These are phyloP conservation scores for Agonopterix heracliana DNA, from an alignment of 2,888 invertebrate genomes.

Conservation along the genomic window DNA sequence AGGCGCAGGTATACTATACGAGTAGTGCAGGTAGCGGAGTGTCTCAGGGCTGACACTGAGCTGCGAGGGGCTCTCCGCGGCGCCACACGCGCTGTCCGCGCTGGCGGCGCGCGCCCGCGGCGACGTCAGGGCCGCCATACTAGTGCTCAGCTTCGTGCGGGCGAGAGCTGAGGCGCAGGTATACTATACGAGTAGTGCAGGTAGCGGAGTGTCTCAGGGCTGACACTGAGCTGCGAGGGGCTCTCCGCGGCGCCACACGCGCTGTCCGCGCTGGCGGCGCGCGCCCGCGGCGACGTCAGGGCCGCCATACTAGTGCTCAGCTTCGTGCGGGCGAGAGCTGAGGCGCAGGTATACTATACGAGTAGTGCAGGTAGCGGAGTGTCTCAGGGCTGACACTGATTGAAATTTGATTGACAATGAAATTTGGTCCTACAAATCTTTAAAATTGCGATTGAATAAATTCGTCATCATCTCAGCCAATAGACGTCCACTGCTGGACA, in stretches of 20 bases:
- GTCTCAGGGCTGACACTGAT: too few relatives aligned
- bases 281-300: conserved; percentile 92
- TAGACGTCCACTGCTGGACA: too few relatives aligned
- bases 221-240: conserved; percentile 79
- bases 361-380: neutral
- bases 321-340: conserved; percentile 68
- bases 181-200: neutral
- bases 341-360: conserved; percentile 26
- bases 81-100: conserved; percentile 82
- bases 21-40: neutral
- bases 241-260: conserved; percentile 82
- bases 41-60: too few relatives aligned
- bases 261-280: conserved; percentile 85
- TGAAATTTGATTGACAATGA: too few relatives aligned
- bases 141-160: conserved; percentile 87
- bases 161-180: conserved; percentile 35
- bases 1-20: conserved; percentile 26
- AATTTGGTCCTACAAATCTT: too few relatives aligned
- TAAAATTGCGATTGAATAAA: too few relatives aligned
- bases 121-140: conserved; percentile 94
- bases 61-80: conserved; percentile 81
- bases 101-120: conserved; percentile 90
- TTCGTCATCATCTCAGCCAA: too few relatives aligned
- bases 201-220: too few relatives aligned
- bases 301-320: conserved; percentile 94